Evolutionary conservation across 1,140 invertebrate genomes (phyloP).

Genomic region (Papilio dardanus): DNA sequence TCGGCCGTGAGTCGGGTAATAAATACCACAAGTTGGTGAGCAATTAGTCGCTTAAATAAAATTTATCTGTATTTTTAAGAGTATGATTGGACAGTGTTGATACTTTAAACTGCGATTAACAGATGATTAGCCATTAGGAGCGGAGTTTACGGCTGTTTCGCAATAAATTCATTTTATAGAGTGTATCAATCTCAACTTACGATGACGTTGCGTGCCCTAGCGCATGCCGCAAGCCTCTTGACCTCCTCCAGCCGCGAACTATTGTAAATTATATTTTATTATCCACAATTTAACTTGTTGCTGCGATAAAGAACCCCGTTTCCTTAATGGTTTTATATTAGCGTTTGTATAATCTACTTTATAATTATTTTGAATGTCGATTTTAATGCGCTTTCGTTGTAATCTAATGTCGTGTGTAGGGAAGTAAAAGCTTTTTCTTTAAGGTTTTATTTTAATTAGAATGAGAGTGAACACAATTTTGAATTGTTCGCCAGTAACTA

Average conservation of each 20-base stretch:
- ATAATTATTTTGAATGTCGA: conserved; percentile 18
- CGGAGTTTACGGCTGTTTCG: conserved; percentile 67
- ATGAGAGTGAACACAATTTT: no score
- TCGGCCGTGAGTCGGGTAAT: not conserved
- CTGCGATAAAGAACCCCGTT: conserved; percentile 41
- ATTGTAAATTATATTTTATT: conserved; percentile 55
- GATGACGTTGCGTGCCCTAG: conserved; percentile 44
- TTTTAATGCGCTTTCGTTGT: not conserved
- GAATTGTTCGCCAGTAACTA: no score
- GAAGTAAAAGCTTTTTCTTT: not conserved
- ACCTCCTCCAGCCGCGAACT: conserved; percentile 46
- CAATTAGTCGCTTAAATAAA: not conserved
- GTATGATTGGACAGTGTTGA: conserved; percentile 77
- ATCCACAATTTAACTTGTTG: conserved; percentile 38
- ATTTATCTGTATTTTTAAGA: conserved; percentile 62
- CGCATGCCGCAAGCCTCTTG: conserved; percentile 41
- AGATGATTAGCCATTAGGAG: conserved; percentile 73
- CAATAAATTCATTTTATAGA: conserved; percentile 76
- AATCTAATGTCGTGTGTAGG: conserved; percentile 3
- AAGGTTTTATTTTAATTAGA: not conserved
- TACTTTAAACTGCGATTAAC: conserved; percentile 77
- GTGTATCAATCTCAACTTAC: conserved; percentile 67
- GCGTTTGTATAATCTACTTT: conserved; percentile 4
- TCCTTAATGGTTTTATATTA: conserved; percentile 27
- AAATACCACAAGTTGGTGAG: not conserved